Percentiles rank a stretch among this genome's conserved stretches.
Evolutionary conservation across 1,140 invertebrate genomes (phyloP).

Genomic region (Pseudomyrmex sp.): DNA sequence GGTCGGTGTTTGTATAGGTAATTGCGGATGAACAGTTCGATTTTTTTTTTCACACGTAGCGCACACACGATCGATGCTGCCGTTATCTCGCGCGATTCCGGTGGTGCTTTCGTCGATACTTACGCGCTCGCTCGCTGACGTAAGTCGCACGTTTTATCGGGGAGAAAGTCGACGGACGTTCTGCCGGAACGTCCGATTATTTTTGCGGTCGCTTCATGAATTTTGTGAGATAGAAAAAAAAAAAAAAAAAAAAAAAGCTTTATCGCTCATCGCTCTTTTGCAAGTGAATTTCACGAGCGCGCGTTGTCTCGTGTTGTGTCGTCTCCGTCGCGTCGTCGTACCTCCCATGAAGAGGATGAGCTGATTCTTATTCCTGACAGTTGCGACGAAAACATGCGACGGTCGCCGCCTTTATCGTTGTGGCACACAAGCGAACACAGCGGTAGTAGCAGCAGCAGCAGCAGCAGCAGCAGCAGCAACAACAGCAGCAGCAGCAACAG

Average conservation of each 20-base stretch:
- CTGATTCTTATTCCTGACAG: conserved; percentile 24
- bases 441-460: not conserved
- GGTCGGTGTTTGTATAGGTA: no score
- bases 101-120: conserved; percentile 5
- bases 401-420: not conserved
- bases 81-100: conserved; percentile 23
- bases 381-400: conserved; percentile 22
- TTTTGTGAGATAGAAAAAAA: conserved; percentile 52
- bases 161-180: conserved; percentile 61
- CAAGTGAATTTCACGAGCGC: no score
- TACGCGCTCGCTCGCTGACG: conserved; percentile 51
- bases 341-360: not conserved
- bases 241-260: not conserved
- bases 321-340: no score
- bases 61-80: not conserved
- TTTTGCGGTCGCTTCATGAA: conserved; percentile 8
- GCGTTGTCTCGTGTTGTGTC: not conserved
- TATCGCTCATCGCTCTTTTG: no score
- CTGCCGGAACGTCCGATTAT: not conserved
- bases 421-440: not conserved
- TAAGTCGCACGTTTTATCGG: conserved; percentile 54
- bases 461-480: no score
- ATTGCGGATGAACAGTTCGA: no score
- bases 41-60: no score
- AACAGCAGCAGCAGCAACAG: no score